Evolutionary conservation across 2,113 vertebrate genomes (phyloP).

Genomic region (Ibidorhyncha struthersii): DNA sequence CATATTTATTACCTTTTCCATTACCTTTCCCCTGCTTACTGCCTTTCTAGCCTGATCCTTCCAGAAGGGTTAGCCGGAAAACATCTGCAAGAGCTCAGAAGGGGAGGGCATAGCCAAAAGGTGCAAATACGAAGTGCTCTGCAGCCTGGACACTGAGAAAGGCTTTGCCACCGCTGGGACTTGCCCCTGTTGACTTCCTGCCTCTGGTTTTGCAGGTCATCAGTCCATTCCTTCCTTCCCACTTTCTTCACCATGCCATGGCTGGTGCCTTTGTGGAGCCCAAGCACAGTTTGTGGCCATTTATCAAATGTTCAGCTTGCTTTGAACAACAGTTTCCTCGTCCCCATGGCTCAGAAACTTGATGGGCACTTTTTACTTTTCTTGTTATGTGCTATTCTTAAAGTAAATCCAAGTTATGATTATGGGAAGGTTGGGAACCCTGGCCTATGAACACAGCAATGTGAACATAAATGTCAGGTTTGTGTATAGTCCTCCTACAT

Average conservation of each 20-base stretch:
- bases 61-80: background rate
- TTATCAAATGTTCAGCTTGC: background rate
- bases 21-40: background rate
- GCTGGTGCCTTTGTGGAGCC: background rate
- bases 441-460: background rate
- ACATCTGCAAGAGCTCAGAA: background rate
- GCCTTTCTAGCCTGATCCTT: background rate
- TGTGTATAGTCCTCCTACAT: background rate
- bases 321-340: background rate
- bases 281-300: background rate
- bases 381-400: background rate
- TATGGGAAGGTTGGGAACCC: background rate
- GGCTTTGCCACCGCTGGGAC: background rate
- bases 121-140: background rate
- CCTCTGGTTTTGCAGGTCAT: background rate
- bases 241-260: accelerated
- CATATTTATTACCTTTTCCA: background rate
- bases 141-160: background rate
- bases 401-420: background rate
- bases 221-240: background rate
- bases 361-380: background rate
- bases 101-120: background rate
- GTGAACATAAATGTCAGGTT: background rate
- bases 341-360: background rate
- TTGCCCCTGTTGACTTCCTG: accelerated